Conservation (phyloP, 2,797 vertebrate genomes). For the Enteromius radiatus region DNA sequence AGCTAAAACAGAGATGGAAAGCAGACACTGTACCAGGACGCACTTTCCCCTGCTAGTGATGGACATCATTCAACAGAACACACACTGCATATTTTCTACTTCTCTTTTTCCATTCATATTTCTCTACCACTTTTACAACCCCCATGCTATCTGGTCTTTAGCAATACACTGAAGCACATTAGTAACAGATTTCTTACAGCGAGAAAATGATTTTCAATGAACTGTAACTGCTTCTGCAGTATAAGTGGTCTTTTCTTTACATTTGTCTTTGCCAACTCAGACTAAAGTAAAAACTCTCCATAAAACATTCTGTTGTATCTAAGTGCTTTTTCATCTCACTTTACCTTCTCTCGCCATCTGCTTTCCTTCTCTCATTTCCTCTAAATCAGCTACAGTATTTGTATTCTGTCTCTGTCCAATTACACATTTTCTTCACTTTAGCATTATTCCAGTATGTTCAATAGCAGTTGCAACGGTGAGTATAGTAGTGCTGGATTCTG, state of each 20-base stretch:
- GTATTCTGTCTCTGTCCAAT: neutral
- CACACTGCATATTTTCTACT: neutral
- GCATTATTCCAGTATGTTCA: neutral
- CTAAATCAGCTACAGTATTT: constrained; percentile 13
- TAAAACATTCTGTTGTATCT: neutral
- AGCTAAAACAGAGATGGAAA: constrained; percentile 20
- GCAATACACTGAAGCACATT: neutral
- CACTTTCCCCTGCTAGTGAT: constrained; percentile 31
- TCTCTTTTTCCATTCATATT: neutral
- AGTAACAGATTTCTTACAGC: neutral
- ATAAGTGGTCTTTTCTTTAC: constrained; percentile 3
- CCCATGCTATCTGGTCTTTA: neutral
- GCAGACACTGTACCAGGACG: constrained; percentile 51
- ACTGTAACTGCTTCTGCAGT: neutral
- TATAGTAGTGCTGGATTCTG: neutral
- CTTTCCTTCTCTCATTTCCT: constrained; percentile 11
- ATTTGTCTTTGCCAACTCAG: neutral
- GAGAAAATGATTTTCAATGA: neutral
- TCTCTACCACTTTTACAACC: neutral
- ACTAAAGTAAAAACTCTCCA: constrained; percentile 17
- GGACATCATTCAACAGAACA: constrained; percentile 21
- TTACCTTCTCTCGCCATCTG: constrained; percentile 17
- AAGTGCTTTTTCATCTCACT: constrained; percentile 24
- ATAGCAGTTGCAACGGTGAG: neutral
- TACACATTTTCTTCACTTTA: constrained; percentile 9